Evolutionary conservation across 2,888 invertebrate species (phyloP).

Genomic region (Germaria angustata): DNA sequence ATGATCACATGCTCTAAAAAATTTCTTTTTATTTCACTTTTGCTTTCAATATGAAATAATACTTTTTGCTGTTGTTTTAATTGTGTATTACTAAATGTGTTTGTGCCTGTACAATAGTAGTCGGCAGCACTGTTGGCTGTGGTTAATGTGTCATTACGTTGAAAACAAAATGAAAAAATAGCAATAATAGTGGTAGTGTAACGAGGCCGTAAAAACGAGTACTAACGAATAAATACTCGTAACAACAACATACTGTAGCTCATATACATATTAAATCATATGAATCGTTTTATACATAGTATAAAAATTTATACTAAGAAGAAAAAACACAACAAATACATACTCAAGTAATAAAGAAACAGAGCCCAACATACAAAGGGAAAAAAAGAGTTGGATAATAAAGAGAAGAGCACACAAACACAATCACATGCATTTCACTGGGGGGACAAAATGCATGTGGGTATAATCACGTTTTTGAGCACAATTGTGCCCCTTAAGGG

Average conservation of each 20-base stretch:
- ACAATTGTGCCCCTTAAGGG: no score
- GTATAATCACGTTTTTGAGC: constrained; percentile 49
- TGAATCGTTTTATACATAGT: neutral
- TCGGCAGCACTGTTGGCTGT: constrained; percentile 43
- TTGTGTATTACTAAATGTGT: neutral
- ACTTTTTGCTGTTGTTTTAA: constrained; percentile 13
- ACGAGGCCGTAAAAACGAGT: constrained; percentile 67
- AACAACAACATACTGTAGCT: neutral
- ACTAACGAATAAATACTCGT: constrained; percentile 58
- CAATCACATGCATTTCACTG: neutral
- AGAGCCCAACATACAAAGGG: neutral
- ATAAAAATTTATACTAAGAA: neutral
- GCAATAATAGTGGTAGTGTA: constrained; percentile 47
- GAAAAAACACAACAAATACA: neutral
- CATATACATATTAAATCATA: neutral
- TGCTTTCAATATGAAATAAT: constrained; percentile 80
- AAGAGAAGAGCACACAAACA: neutral
- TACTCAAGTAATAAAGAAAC: constrained; percentile 33
- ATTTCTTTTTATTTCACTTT: constrained; percentile 74
- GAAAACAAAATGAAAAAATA: neutral
- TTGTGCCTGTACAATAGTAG: neutral
- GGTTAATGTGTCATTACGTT: constrained; percentile 63
- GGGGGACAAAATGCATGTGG: constrained; percentile 27
- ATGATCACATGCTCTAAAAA: constrained; percentile 65
- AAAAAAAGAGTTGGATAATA: neutral